phyloP scores from a whole-genome alignment of 2,113 vertebrate species.

The Zosterops borbonicus region DNA sequence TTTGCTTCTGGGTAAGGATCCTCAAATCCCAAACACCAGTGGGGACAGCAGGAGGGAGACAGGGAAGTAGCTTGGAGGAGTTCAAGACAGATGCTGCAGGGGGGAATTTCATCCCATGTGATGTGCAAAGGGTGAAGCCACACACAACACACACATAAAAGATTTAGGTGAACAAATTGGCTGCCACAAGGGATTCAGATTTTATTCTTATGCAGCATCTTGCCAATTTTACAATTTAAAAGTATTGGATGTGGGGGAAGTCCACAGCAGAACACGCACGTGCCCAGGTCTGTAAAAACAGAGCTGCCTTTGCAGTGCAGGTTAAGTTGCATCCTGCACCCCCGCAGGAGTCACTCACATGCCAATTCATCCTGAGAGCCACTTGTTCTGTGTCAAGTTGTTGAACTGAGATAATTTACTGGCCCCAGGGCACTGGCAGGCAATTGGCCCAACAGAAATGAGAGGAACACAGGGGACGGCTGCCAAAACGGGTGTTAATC shows the following conservation, averaged over 20 bases:
- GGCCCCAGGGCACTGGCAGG: background rate
- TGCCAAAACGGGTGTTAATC: background rate
- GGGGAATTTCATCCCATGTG: background rate
- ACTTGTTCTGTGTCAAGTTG: background rate
- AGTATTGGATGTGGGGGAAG: background rate
- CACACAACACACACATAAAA: background rate
- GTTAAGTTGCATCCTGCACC: background rate
- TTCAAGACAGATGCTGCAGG: background rate
- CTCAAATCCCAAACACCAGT: background rate
- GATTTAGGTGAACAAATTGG: background rate
- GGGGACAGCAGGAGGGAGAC: background rate
- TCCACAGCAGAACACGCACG: fast-evolving
- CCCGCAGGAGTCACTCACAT: background rate
- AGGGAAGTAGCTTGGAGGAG: background rate
- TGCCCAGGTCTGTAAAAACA: background rate
- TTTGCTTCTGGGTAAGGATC: background rate
- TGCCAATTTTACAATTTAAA: background rate
- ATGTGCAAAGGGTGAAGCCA: background rate
- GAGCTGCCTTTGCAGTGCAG: background rate
- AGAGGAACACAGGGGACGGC: background rate
- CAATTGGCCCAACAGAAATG: background rate
- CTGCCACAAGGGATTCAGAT: background rate
- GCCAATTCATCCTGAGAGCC: background rate
- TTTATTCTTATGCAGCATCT: background rate
- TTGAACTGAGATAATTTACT: background rate